Percentiles rank a stretch among this genome's conserved stretches.
Conservation (phyloP, 2,113 vertebrate species). For the Scalopus aquaticus region DNA sequence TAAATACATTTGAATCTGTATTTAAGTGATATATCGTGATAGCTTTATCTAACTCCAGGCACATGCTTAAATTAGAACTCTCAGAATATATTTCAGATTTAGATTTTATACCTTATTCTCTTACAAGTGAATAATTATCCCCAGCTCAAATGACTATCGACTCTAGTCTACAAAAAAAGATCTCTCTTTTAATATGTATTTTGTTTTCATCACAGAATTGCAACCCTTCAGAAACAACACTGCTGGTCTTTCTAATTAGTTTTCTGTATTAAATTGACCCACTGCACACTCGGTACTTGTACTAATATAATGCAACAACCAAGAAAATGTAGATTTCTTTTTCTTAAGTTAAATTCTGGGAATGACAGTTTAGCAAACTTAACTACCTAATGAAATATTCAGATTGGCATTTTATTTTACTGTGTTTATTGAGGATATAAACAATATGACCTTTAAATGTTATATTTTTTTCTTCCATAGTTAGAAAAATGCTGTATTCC, state of each 20-base stretch:
- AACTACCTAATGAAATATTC: constrained; percentile 12
- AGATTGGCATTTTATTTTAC: constrained; percentile 40
- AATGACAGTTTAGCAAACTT: not conserved
- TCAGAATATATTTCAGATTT: not conserved
- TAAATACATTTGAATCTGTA: not conserved
- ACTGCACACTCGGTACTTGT: not conserved
- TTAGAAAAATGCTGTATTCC: not conserved
- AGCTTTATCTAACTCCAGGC: not conserved
- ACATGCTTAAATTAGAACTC: not conserved
- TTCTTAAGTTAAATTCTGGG: constrained; percentile 1
- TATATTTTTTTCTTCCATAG: constrained; percentile 30
- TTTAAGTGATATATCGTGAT: not conserved
- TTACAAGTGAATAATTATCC: not conserved
- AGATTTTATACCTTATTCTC: not conserved
- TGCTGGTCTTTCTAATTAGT: not conserved
- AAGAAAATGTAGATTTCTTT: not conserved
- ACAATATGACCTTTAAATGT: constrained; percentile 35
- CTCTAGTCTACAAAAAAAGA: not conserved
- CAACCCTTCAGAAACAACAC: not conserved
- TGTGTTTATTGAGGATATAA: not conserved
- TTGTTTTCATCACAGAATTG: not conserved
- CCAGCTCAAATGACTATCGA: not conserved
- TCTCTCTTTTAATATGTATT: not conserved
- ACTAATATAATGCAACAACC: not conserved
- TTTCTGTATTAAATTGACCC: not conserved